phyloP scores from a whole-genome alignment of 1,140 invertebrate genomes.

The Drosophila willistoni region DNA sequence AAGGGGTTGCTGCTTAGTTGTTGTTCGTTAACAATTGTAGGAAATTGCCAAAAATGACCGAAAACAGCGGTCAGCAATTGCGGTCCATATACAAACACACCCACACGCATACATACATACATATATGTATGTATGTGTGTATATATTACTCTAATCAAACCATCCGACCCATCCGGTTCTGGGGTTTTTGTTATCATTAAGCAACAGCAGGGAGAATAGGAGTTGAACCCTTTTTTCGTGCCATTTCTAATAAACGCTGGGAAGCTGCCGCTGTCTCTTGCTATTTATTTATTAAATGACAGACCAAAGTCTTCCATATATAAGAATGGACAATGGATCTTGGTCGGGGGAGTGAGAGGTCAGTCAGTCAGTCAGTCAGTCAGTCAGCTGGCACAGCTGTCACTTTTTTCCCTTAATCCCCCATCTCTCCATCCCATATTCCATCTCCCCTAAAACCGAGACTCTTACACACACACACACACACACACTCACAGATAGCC shows the following conservation, averaged over 20 bases:
- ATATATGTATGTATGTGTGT: constrained; percentile 11
- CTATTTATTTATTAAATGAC: constrained; percentile 79
- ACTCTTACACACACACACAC: not conserved
- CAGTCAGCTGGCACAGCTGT: constrained; percentile 76
- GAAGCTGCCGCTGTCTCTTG: constrained; percentile 59
- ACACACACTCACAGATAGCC: not conserved
- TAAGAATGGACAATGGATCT: constrained; percentile 27
- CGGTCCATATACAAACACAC: constrained; percentile 27
- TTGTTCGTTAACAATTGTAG: constrained; percentile 52
- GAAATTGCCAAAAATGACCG: constrained; percentile 80
- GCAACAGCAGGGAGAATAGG: constrained; percentile 50
- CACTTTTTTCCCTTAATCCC: constrained; percentile 59
- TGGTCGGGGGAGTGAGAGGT: constrained; percentile 26
- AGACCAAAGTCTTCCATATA: constrained; percentile 29
- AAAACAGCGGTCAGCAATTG: constrained; percentile 66
- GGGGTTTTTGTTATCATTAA: constrained; percentile 72
- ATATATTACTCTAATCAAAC: constrained; percentile 54
- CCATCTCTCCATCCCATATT: constrained; percentile 9
- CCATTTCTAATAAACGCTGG: constrained; percentile 53
- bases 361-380: constrained; percentile 7
- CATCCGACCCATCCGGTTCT: constrained; percentile 42
- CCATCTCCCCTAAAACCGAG: constrained; percentile 8
- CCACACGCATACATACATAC: constrained; percentile 9
- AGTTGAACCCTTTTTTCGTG: constrained; percentile 56
- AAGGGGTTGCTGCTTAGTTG: constrained; percentile 45